phyloP scores from a whole-genome alignment of 2,797 vertebrate species.

The Microchirus variegatus region DNA sequence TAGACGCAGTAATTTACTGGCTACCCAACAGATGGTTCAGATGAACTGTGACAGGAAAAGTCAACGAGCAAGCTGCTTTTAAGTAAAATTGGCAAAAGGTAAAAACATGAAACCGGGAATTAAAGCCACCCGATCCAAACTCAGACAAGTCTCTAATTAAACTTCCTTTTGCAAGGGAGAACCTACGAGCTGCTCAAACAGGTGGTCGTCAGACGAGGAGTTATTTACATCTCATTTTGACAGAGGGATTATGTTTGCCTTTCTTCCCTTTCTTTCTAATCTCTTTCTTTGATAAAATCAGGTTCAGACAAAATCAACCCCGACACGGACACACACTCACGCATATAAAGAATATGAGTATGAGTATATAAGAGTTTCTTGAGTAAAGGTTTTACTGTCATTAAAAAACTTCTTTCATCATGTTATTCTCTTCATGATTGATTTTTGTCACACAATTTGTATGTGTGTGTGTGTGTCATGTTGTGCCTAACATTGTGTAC shows the following conservation, averaged over 20 bases:
- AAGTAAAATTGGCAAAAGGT: slow-evolving; percentile 4
- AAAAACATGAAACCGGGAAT: not conserved
- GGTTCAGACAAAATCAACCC: not conserved
- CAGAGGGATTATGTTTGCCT: slow-evolving; percentile 15
- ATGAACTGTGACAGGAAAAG: not conserved
- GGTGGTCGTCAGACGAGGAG: slow-evolving; percentile 7
- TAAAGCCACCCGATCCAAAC: not conserved
- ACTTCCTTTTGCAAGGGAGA: not conserved
- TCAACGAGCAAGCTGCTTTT: not conserved
- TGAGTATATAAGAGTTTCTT: no score
- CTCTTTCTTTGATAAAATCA: slow-evolving; percentile 8
- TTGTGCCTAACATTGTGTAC: not conserved
- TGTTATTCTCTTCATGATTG: not conserved
- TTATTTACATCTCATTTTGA: slow-evolving; percentile 26
- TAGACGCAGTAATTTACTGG: not conserved
- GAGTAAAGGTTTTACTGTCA: no score
- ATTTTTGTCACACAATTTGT: not conserved
- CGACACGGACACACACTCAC: not conserved
- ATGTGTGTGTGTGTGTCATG: no score
- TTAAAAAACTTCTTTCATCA: no score
- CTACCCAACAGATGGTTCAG: not conserved
- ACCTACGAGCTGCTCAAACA: slow-evolving; percentile 9
- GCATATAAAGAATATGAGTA: no score
- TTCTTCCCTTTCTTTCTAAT: slow-evolving; percentile 4
- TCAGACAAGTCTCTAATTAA: not conserved